phyloP scores from a whole-genome alignment of 2,113 vertebrate genomes.

The Melanerpes aurifrons region DNA sequence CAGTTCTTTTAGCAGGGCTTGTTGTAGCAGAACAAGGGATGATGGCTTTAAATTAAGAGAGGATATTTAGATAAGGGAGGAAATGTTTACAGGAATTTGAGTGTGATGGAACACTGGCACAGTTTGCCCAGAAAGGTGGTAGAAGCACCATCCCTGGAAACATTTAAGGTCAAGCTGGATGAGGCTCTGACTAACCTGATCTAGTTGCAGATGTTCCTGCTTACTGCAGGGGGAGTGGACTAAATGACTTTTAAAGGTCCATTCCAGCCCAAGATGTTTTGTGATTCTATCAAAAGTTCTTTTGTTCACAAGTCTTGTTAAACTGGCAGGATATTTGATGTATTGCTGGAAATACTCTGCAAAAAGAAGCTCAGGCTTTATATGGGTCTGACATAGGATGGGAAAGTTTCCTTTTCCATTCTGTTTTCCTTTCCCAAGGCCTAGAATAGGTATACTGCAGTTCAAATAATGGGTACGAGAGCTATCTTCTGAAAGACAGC shows the following conservation, averaged over 20 bases:
- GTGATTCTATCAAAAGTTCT: neutral
- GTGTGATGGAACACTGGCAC: no score
- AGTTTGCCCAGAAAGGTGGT: neutral
- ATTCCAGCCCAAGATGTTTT: neutral
- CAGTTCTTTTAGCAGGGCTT: no score
- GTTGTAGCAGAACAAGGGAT: no score
- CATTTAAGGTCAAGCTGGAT: neutral
- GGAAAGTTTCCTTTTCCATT: neutral
- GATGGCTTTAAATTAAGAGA: no score
- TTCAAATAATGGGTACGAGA: neutral
- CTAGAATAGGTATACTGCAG: neutral
- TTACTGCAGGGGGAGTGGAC: neutral
- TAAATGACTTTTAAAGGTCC: neutral
- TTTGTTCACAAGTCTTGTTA: neutral
- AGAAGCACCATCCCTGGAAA: neutral
- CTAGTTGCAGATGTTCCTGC: neutral
- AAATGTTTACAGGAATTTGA: no score
- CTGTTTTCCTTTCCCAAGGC: neutral
- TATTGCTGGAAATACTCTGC: neutral
- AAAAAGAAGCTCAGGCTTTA: neutral
- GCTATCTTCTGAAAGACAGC: neutral
- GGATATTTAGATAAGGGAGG: no score
- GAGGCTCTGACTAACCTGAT: neutral
- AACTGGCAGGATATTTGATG: neutral
- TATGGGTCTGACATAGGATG: no score